Evolutionary conservation across 2,113 vertebrate species (phyloP).

Genomic region (Plecotus auritus): DNA sequence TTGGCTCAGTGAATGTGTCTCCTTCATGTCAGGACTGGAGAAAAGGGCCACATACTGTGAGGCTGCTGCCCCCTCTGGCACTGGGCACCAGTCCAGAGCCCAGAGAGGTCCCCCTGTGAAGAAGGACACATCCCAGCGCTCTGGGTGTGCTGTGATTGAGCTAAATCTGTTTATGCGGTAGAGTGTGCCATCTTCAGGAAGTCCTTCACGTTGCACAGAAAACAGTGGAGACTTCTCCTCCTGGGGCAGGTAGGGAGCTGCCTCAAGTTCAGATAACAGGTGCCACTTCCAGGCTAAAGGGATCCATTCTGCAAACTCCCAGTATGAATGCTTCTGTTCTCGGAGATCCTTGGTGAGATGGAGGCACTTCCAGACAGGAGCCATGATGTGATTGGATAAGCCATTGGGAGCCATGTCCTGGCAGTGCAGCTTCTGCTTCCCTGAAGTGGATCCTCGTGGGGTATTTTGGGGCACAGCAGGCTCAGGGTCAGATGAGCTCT

Average conservation of each 20-base stretch:
- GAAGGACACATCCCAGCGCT: slow-evolving; percentile 89
- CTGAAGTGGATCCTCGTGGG: slow-evolving; percentile 24
- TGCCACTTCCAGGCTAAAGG: slow-evolving; percentile 85
- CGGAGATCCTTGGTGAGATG: slow-evolving; percentile 85
- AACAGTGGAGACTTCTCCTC: slow-evolving; percentile 88
- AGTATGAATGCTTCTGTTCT: slow-evolving; percentile 84
- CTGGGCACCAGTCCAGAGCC: slow-evolving; percentile 96
- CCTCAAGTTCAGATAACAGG: slow-evolving; percentile 85
- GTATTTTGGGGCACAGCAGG: slow-evolving; percentile 64
- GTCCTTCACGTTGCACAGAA: slow-evolving; percentile 86
- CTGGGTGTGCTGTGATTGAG: slow-evolving; percentile 82
- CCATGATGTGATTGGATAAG: slow-evolving; percentile 83
- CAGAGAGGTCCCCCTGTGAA: slow-evolving; percentile 92
- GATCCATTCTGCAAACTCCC: slow-evolving; percentile 93
- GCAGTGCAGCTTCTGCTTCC: slow-evolving; percentile 76
- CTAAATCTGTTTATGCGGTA: slow-evolving; percentile 89
- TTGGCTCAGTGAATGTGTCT: slow-evolving; percentile 80
- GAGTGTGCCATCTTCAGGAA: slow-evolving; percentile 77
- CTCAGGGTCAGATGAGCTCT: slow-evolving; percentile 74
- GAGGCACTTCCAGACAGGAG: slow-evolving; percentile 80
- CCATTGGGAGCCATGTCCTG: slow-evolving; percentile 81
- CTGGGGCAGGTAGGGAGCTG: slow-evolving; percentile 87
- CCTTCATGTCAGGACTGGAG: slow-evolving; percentile 90
- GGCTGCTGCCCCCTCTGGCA: slow-evolving; percentile 83
- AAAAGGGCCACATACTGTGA: slow-evolving; percentile 88